Percentiles rank a stretch among this genome's conserved stretches.
Evolutionary conservation across 2,888 invertebrate species (phyloP).

Genomic region (Listrodromus nycthemerus): DNA sequence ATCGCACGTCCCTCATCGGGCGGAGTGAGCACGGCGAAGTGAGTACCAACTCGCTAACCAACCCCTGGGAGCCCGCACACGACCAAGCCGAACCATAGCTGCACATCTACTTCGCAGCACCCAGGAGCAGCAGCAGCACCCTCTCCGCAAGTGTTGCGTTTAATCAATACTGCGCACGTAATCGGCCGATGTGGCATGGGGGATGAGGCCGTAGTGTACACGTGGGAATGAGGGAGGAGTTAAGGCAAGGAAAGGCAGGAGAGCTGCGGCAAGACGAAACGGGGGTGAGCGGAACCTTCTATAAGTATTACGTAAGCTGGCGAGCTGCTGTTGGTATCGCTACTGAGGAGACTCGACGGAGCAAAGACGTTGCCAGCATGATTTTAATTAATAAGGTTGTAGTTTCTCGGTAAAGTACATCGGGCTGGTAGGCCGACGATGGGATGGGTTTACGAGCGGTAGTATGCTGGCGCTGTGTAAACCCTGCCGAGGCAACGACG

Average conservation of each 20-base stretch:
- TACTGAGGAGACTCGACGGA: constrained; percentile 46
- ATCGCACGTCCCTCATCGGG: constrained; percentile 56
- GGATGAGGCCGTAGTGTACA: constrained; percentile 58
- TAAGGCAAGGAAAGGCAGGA: constrained; percentile 31
- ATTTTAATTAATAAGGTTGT: constrained; percentile 70
- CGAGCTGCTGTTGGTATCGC: constrained; percentile 38
- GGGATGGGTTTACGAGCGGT: constrained; percentile 15
- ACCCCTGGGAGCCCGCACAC: constrained; percentile 57
- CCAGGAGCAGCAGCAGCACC: constrained; percentile 50
- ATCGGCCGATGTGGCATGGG: constrained; percentile 66
- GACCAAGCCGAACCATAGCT: constrained; percentile 44
- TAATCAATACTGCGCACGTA: constrained; percentile 81
- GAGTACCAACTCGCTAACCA: constrained; percentile 52
- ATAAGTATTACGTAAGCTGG: constrained; percentile 67
- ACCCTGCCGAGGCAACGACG: constrained; percentile 44
- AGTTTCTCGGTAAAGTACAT: constrained; percentile 47
- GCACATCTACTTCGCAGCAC: constrained; percentile 49
- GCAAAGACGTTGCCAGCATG: constrained; percentile 63
- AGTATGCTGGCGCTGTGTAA: constrained; percentile 29
- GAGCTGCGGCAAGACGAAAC: constrained; percentile 27
- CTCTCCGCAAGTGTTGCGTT: constrained; percentile 78
- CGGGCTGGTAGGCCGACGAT: constrained; percentile 26
- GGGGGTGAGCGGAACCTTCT: constrained; percentile 41
- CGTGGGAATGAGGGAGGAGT: constrained; percentile 28
- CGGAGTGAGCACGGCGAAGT: constrained; percentile 31